These are phyloP conservation scores for Napeogenes sylphis DNA, from an alignment of 2,888 invertebrate species.

Conservation along the genomic window DNA sequence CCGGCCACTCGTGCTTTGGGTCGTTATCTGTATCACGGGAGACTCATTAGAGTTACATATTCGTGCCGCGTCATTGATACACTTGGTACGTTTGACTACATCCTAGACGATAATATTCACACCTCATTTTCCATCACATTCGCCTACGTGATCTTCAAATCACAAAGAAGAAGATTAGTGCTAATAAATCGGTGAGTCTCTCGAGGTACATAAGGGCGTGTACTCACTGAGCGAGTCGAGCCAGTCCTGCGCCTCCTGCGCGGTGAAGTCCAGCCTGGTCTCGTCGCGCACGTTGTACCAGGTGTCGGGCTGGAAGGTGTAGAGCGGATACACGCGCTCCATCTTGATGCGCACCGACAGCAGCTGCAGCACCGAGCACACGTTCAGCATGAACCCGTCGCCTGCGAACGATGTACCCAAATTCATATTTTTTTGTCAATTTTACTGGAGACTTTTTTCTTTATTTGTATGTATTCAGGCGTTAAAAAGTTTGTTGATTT, in stretches of 20 bases:
- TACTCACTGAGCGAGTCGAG: conserved; percentile 80
- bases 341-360: conserved; percentile 93
- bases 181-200: too few species aligned
- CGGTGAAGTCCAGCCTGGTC: conserved; percentile 89
- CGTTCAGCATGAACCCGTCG: conserved; percentile 97
- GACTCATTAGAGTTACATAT: not conserved
- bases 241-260: conserved; percentile 89
- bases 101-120: too few species aligned
- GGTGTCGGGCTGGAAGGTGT: conserved; percentile 90
- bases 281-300: conserved; percentile 86
- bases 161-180: too few species aligned
- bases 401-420: conserved; percentile 62
- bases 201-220: too few species aligned
- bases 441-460: too few species aligned
- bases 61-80: too few species aligned
- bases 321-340: conserved; percentile 92
- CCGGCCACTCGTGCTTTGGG: conserved; percentile 80
- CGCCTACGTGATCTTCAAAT: too few species aligned
- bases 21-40: conserved; percentile 56
- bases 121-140: too few species aligned
- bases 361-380: conserved; percentile 93
- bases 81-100: too few species aligned
- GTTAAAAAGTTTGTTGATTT: too few species aligned
- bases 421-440: too few species aligned
- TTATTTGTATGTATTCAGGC: too few species aligned